These are phyloP conservation scores for Phenacoccus solenopsis DNA, from an alignment of 1,140 invertebrate species.

Conservation along the genomic window DNA sequence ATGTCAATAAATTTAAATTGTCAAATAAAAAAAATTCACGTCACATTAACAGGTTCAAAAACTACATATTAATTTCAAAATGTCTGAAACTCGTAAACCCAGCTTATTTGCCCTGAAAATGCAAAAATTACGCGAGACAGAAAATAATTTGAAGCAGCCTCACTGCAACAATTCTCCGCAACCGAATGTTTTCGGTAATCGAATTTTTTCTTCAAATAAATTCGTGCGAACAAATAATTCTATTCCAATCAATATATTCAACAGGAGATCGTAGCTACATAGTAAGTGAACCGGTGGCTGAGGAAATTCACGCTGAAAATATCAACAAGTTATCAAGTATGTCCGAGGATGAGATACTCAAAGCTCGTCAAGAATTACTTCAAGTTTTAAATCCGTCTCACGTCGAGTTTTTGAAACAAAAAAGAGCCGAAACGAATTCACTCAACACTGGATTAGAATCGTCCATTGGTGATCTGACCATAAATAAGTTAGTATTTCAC, in stretches of 20 bases:
- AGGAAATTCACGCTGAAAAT: slow-evolving; percentile 62
- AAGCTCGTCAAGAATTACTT: slow-evolving; percentile 53
- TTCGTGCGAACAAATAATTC: neutral
- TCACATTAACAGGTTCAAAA: too few relatives aligned
- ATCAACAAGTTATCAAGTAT: slow-evolving; percentile 49
- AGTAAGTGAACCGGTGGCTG: slow-evolving; percentile 39
- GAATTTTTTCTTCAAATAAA: neutral
- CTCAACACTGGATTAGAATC: slow-evolving; percentile 17
- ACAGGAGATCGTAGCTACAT: slow-evolving; percentile 37
- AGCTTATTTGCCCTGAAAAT: slow-evolving; percentile 28
- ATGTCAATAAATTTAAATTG: too few relatives aligned
- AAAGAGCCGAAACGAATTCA: slow-evolving; percentile 36
- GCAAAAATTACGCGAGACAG: slow-evolving; percentile 19
- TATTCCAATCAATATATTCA: neutral
- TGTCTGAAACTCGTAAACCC: slow-evolving; percentile 21
- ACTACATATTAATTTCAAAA: too few relatives aligned
- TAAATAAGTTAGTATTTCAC: slow-evolving; percentile 26
- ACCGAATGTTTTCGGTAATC: neutral
- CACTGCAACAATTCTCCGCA: neutral
- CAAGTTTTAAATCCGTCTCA: slow-evolving; percentile 49
- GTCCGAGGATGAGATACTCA: slow-evolving; percentile 58
- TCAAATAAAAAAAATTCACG: too few relatives aligned
- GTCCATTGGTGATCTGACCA: slow-evolving; percentile 24
- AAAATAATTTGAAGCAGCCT: neutral
- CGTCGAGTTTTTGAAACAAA: slow-evolving; percentile 49